Evolutionary conservation across 2,888 invertebrate genomes (phyloP).

Genomic region (Tetheella fluctuosa): DNA sequence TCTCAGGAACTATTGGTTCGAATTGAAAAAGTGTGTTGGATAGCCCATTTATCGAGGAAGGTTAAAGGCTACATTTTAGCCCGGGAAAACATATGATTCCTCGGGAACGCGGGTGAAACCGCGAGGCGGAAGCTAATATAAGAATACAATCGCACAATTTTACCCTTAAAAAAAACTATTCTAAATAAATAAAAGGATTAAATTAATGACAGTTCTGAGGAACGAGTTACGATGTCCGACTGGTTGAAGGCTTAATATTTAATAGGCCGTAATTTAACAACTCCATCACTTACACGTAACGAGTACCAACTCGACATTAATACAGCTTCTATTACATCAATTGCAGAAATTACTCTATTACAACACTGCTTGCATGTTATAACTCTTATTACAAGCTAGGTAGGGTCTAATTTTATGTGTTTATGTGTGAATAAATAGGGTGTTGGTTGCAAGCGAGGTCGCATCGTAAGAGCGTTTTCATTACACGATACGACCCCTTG

Average conservation of each 20-base stretch:
- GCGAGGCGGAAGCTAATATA: too few species aligned
- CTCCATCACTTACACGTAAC: conserved; percentile 2
- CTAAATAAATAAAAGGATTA: too few species aligned
- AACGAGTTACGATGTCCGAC: neutral
- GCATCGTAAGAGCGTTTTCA: neutral
- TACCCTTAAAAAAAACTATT: too few species aligned
- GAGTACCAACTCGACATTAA: neutral
- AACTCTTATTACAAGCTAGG: neutral
- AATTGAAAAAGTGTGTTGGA: too few species aligned
- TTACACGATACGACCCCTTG: neutral
- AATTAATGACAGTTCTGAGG: too few species aligned
- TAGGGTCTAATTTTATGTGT: neutral
- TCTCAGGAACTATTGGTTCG: too few species aligned
- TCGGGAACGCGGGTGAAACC: too few species aligned
- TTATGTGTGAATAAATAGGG: neutral
- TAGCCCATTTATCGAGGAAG: too few species aligned
- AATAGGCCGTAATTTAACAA: conserved; percentile 12
- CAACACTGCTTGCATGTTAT: neutral
- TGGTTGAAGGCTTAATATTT: conserved; percentile 11
- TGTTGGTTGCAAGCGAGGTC: neutral
- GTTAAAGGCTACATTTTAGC: too few species aligned
- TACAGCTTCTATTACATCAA: conserved; percentile 15
- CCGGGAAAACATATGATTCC: too few species aligned
- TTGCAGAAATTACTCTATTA: conserved; percentile 17
- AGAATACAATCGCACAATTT: too few species aligned